These are phyloP conservation scores for Xiphophorus hellerii DNA, from an alignment of 2,113 vertebrate genomes.

Conservation along the genomic window DNA sequence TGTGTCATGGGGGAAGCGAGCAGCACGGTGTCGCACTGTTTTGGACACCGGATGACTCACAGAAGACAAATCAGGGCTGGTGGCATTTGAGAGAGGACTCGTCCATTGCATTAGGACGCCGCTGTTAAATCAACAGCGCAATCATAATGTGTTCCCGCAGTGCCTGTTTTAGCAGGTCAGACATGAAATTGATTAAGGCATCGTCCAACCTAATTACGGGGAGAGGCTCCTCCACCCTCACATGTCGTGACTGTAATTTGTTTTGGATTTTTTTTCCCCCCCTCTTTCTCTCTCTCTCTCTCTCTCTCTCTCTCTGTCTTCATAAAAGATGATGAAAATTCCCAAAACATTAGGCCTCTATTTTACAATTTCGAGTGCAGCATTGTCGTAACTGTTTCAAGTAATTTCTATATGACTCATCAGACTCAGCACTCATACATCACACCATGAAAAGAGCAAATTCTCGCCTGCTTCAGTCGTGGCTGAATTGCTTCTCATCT, in stretches of 20 bases:
- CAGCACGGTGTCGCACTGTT: constrained; percentile 65
- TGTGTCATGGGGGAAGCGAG: constrained; percentile 47
- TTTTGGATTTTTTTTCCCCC: constrained; percentile 5
- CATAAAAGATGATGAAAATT: constrained; percentile 23
- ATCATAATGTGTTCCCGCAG: constrained; percentile 45
- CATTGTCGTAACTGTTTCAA: constrained; percentile 55
- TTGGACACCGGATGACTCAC: constrained; percentile 72
- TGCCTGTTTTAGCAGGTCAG: constrained; percentile 53
- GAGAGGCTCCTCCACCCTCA: constrained; percentile 33
- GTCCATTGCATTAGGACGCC: constrained; percentile 41
- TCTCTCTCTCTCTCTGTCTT: constrained; percentile 11
- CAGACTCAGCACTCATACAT: constrained; percentile 55
- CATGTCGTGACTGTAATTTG: constrained; percentile 45
- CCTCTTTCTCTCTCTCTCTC: constrained; percentile 7
- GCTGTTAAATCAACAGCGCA: constrained; percentile 45
- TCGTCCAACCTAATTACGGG: constrained; percentile 49
- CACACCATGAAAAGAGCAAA: constrained; percentile 54
- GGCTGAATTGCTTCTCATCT: constrained; percentile 58
- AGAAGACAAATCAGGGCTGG: constrained; percentile 53
- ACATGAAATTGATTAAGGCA: constrained; percentile 58
- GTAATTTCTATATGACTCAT: constrained; percentile 71
- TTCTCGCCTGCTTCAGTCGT: constrained; percentile 56
- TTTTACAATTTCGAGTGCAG: constrained; percentile 49
- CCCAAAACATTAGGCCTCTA: constrained; percentile 38
- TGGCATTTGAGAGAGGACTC: constrained; percentile 61